These are phyloP conservation scores for Lacerta viridis DNA, from an alignment of 2,797 vertebrate species.

Conservation along the genomic window DNA sequence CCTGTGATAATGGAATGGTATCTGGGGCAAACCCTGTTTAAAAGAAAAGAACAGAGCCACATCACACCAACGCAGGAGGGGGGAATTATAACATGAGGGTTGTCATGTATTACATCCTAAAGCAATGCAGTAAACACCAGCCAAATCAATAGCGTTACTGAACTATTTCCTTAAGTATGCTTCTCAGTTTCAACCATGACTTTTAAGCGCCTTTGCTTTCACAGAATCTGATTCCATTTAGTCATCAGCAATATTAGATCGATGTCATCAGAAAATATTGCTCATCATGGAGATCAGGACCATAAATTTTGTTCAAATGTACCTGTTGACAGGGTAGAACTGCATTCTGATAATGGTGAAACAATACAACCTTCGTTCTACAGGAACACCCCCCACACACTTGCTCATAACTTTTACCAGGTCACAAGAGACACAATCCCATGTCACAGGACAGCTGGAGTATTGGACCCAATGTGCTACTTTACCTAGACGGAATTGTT, in stretches of 20 bases:
- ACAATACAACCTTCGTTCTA: neutral
- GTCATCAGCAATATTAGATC: neutral
- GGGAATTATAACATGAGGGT: constrained; percentile 10
- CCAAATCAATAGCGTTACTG: constrained; percentile 18
- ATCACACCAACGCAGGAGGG: constrained; percentile 45
- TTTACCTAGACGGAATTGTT: neutral
- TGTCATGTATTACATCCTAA: constrained; percentile 42
- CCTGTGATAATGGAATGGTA: constrained; percentile 53
- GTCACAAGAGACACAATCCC: neutral
- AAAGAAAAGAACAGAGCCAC: constrained; percentile 50
- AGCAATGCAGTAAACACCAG: constrained; percentile 13
- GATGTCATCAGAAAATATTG: constrained; percentile 20
- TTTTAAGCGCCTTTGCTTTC: constrained; percentile 12
- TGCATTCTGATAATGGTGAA: neutral
- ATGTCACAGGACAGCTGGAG: neutral
- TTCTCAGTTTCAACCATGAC: constrained; percentile 18
- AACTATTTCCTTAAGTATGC: neutral
- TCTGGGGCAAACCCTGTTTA: constrained; percentile 54
- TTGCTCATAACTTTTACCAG: neutral
- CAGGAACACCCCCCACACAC: neutral
- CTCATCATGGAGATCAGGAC: neutral
- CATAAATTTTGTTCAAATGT: neutral
- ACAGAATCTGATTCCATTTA: neutral
- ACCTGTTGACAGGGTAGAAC: neutral
- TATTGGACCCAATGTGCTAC: neutral